Evolutionary conservation across 2,113 vertebrate genomes (phyloP).

Genomic region (Garra rufa): DNA sequence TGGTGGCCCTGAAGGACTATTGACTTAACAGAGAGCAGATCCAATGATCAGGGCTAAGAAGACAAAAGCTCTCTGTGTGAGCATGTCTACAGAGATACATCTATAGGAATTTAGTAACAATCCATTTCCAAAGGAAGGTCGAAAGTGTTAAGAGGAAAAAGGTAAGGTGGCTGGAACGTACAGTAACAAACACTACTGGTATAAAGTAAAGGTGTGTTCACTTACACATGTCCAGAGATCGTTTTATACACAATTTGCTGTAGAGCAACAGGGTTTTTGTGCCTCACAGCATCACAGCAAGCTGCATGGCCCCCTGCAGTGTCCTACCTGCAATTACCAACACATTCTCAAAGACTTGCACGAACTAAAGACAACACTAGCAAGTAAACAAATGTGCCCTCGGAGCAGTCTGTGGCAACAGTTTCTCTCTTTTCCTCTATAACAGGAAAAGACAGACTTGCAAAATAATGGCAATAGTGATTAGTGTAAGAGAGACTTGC

Average conservation of each 20-base stretch:
- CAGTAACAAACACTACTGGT: neutral
- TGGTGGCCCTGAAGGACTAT: constrained; percentile 44
- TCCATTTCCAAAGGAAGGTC: constrained; percentile 23
- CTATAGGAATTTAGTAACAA: neutral
- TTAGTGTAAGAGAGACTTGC: neutral
- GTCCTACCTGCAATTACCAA: constrained; percentile 54
- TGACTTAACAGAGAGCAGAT: constrained; percentile 34
- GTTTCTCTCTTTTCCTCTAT: neutral
- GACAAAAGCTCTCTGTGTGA: neutral
- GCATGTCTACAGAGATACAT: constrained; percentile 27
- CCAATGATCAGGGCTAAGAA: constrained; percentile 32
- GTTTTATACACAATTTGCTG: constrained; percentile 1
- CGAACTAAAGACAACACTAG: constrained; percentile 16
- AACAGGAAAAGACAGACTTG: neutral
- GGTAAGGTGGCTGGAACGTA: too few relatives aligned
- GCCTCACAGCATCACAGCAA: constrained; percentile 27
- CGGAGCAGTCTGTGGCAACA: neutral
- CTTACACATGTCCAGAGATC: neutral
- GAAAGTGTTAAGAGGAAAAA: neutral
- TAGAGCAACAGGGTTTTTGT: neutral
- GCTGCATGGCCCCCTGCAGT: constrained; percentile 10
- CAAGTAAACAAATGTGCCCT: constrained; percentile 55
- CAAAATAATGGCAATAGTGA: neutral
- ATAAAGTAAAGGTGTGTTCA: neutral
- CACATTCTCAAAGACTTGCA: constrained; percentile 13